A percentile compares a stretch with the other conserved stretches of the same genome.
Evolutionary conservation across 2,888 invertebrate species (phyloP).

Genomic region (Ochropacha duplaris): DNA sequence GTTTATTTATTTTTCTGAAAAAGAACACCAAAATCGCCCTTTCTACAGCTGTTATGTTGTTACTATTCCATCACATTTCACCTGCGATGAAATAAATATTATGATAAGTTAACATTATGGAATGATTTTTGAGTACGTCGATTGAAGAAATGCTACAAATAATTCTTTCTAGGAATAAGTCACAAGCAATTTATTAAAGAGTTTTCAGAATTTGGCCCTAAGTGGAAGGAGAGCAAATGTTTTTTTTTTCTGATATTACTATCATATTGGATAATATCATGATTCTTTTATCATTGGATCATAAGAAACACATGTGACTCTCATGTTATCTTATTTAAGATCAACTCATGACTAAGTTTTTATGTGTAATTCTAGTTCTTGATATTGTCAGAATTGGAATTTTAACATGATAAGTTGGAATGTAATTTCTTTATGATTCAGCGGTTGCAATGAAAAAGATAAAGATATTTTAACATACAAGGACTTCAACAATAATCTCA

Average conservation of each 20-base stretch:
- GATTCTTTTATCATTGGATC: not conserved
- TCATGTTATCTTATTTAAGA: not conserved
- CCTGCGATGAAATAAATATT: too few species aligned
- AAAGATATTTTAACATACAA: not conserved
- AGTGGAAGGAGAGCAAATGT: not conserved
- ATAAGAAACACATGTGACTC: constrained; percentile 1
- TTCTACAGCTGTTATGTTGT: too few species aligned
- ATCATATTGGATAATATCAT: not conserved
- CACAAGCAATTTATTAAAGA: not conserved
- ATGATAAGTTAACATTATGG: too few species aligned
- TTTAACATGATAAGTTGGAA: not conserved
- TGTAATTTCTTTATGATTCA: not conserved
- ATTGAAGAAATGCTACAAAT: too few species aligned
- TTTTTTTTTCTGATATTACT: constrained; percentile 4
- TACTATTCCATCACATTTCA: too few species aligned
- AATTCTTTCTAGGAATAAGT: not conserved
- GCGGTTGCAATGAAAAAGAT: not conserved
- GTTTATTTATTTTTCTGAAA: too few species aligned
- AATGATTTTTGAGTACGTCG: too few species aligned
- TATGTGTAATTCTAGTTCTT: not conserved
- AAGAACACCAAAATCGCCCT: too few species aligned
- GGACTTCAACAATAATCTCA: not conserved
- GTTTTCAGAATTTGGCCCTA: not conserved
- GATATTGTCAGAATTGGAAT: not conserved
- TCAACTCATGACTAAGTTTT: not conserved